Evolutionary conservation across 1,140 invertebrate genomes (phyloP).

Genomic region (Bilobella aurantiaca): DNA sequence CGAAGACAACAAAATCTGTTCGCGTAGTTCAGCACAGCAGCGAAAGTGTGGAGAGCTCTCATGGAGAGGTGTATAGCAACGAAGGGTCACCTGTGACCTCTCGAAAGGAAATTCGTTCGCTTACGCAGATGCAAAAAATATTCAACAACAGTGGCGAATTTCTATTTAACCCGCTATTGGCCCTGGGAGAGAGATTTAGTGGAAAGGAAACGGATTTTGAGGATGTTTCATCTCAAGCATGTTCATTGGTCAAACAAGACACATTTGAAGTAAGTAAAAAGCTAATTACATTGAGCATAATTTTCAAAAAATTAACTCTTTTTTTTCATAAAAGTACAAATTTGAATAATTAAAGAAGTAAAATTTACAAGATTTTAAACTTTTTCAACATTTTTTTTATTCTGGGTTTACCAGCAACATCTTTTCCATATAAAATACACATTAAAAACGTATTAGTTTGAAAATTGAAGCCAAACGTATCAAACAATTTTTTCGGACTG

Average conservation of each 20-base stretch:
- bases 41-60: background rate
- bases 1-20: background rate
- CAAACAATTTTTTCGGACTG: too few species aligned
- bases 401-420: background rate
- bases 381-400: too few species aligned
- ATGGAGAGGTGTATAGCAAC: background rate
- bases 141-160: background rate
- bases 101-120: background rate
- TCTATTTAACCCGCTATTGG: background rate
- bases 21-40: background rate
- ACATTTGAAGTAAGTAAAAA: background rate
- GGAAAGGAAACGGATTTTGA: conserved; percentile 2
- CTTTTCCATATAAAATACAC: too few species aligned
- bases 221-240: background rate
- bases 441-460: too few species aligned
- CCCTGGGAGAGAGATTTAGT: background rate
- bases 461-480: too few species aligned
- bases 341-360: background rate
- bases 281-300: background rate
- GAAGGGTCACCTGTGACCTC: background rate
- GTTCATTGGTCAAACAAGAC: background rate
- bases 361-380: too few species aligned
- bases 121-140: background rate
- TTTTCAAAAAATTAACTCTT: background rate
- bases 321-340: background rate